phyloP scores from a whole-genome alignment of 2,888 invertebrate genomes.

The Cryptophagus acutangulus region DNA sequence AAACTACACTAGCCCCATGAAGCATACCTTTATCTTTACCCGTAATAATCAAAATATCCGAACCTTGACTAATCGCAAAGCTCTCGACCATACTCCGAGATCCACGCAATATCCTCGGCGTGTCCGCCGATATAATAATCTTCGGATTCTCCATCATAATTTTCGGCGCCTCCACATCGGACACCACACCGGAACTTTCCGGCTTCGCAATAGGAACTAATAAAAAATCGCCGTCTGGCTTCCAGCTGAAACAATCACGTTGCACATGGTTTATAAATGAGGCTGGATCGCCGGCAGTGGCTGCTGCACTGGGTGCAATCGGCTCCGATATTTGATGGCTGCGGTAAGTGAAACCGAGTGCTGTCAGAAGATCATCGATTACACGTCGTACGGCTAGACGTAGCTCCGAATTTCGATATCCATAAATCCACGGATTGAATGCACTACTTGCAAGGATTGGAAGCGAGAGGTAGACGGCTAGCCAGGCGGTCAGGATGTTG shows the following conservation, averaged over 20 bases:
- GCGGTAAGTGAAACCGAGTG: slow-evolving; percentile 46
- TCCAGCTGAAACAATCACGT: slow-evolving; percentile 31
- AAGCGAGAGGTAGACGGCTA: slow-evolving; percentile 54
- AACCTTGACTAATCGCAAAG: slow-evolving; percentile 39
- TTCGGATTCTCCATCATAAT: slow-evolving; percentile 33
- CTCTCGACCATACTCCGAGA: slow-evolving; percentile 45
- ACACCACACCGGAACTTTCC: slow-evolving; percentile 42
- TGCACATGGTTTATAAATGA: slow-evolving; percentile 45
- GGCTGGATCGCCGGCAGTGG: slow-evolving; percentile 44
- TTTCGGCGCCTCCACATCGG: slow-evolving; percentile 27
- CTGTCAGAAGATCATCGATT: slow-evolving; percentile 51
- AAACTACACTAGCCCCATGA: slow-evolving; percentile 42
- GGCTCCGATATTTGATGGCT: slow-evolving; percentile 41
- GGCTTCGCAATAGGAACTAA: slow-evolving; percentile 44
- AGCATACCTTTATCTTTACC: slow-evolving; percentile 34
- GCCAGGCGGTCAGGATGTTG: slow-evolving; percentile 51
- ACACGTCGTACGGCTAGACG: slow-evolving; percentile 55
- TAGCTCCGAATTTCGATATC: slow-evolving; percentile 59
- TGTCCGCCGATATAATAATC: slow-evolving; percentile 32
- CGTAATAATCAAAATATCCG: slow-evolving; percentile 41
- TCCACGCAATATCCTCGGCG: slow-evolving; percentile 29
- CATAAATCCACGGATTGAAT: slow-evolving; percentile 62
- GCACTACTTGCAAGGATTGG: slow-evolving; percentile 57
- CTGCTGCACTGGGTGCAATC: slow-evolving; percentile 39
- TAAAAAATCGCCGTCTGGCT: slow-evolving; percentile 40